Evolutionary conservation across 2,888 invertebrate species (phyloP), one percentile per base, ranked within the genome.

Genomic region (Cheilosia impressa): DNA sequence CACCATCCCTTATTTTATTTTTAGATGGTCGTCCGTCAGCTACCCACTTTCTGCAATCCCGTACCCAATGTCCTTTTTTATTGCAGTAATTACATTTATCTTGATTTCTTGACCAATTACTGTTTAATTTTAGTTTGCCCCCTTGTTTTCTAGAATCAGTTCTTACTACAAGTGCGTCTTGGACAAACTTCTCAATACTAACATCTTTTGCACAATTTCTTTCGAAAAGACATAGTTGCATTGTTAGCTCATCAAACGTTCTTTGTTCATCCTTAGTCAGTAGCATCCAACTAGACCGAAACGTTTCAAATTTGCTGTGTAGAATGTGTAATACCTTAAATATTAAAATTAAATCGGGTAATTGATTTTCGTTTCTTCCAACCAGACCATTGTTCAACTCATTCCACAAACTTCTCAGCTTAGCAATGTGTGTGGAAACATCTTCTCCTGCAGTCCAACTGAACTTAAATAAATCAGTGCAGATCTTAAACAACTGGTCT

Each of bases 401-500:
- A 31, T 31, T 7, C 31, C 31, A 31, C 31, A 31, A 31, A 1
- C 22, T 22, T 22, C 22, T 22, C 22, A 22, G 22, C 22, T 22
- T 22, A 22, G 22, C 22, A 22, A 22, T 22, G 22, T 22, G 22
- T 22, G 22, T 22, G 22, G 22, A 22, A 22, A 22, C 22, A 22
- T 22, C 22, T 2, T 22, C 22, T 22, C 22, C 22, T 22, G 22
- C 22, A 2, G 22, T 22, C 22, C 22, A 22, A 19, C 19, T 19
- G 19, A 19, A 19, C 19, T 19, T 19, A 19, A 22, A 90, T 24
- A 90, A 89, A 53, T 90, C 89, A 34, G 88, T 88, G 50, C 89
- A 90, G 17, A 89, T 89, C 66, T 88, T 89, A 75, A 90, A 90
- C 31, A 91, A 47, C 84, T 90, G 89, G 87, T 91, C 89, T 76